A percentile compares a stretch with the other conserved stretches of the same genome.
phyloP scores from a whole-genome alignment of 2,113 vertebrate species.

The Camelus dromedarius region DNA sequence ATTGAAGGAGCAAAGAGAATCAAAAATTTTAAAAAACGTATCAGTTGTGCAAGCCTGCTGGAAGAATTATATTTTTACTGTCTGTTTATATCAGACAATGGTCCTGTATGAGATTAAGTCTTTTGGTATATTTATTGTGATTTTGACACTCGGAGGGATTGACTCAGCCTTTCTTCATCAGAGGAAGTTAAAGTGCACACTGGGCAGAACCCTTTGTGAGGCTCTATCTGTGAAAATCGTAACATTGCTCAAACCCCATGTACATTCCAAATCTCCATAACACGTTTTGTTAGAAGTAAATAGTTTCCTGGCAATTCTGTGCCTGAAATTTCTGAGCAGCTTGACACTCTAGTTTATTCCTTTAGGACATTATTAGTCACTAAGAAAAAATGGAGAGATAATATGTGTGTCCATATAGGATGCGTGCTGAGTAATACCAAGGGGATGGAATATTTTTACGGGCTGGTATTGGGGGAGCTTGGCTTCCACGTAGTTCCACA shows the following conservation, averaged over 20 bases:
- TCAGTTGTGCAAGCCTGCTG: neutral
- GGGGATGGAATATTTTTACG: neutral
- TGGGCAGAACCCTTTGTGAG: neutral
- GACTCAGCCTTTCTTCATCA: neutral
- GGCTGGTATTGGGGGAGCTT: neutral
- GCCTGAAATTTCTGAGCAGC: constrained; percentile 62
- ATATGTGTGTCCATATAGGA: constrained; percentile 25
- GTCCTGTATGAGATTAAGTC: neutral
- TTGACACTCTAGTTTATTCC: constrained; percentile 41
- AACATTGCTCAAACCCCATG: neutral
- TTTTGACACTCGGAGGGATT: neutral
- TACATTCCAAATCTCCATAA: neutral
- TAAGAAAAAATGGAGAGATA: constrained; percentile 55
- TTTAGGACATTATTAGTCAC: constrained; percentile 61
- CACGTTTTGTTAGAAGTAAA: constrained; percentile 60
- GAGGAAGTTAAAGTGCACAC: neutral
- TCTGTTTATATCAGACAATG: neutral
- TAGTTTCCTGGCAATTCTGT: constrained; percentile 40
- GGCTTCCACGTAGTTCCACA: neutral
- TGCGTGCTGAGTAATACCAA: constrained; percentile 34
- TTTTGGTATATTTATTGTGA: constrained; percentile 2
- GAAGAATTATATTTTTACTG: constrained; percentile 14
- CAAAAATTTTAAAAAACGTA: neutral
- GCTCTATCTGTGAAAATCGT: constrained; percentile 33
- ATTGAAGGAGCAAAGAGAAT: neutral